Conservation (phyloP, 1,140 invertebrate species). For the Drosophila chauvacae region DNA sequence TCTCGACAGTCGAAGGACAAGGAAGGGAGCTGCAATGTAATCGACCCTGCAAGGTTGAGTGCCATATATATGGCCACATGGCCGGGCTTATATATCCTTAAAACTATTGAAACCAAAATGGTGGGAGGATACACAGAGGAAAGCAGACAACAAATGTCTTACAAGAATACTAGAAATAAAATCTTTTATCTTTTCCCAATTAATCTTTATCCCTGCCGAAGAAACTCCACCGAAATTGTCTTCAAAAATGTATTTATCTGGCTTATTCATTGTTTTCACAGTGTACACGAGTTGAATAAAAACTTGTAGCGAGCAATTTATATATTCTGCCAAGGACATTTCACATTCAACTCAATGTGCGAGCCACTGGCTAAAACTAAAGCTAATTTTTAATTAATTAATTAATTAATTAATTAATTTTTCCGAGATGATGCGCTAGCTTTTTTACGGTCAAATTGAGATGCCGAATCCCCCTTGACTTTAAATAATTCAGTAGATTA, state of each 20-base stretch:
- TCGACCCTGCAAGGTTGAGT: conserved; percentile 27
- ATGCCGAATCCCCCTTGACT: conserved; percentile 1
- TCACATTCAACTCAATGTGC: conserved; percentile 43
- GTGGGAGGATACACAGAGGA: conserved; percentile 18
- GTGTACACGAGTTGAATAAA: conserved; percentile 18
- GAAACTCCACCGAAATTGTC: neutral
- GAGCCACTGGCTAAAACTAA: neutral
- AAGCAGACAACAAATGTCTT: neutral
- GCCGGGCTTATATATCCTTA: conserved; percentile 43
- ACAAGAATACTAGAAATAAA: too few species aligned
- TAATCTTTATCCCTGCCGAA: neutral
- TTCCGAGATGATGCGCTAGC: conserved; percentile 22
- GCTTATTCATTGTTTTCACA: neutral
- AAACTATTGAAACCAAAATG: conserved; percentile 64
- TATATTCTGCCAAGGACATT: conserved; percentile 58
- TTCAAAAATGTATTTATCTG: neutral
- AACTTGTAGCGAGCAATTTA: conserved; percentile 63
- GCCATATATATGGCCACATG: conserved; percentile 20
- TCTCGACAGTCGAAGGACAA: conserved; percentile 45
- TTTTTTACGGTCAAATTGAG: conserved; percentile 26
- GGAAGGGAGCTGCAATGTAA: conserved; percentile 24
- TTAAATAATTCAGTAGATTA: conserved; percentile 22
- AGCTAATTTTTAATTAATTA: conserved; percentile 9
- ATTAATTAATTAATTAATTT: too few species aligned
- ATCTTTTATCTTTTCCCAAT: neutral